These are phyloP conservation scores for Falco columbarius DNA, from an alignment of 2,797 vertebrate genomes.

Conservation along the genomic window DNA sequence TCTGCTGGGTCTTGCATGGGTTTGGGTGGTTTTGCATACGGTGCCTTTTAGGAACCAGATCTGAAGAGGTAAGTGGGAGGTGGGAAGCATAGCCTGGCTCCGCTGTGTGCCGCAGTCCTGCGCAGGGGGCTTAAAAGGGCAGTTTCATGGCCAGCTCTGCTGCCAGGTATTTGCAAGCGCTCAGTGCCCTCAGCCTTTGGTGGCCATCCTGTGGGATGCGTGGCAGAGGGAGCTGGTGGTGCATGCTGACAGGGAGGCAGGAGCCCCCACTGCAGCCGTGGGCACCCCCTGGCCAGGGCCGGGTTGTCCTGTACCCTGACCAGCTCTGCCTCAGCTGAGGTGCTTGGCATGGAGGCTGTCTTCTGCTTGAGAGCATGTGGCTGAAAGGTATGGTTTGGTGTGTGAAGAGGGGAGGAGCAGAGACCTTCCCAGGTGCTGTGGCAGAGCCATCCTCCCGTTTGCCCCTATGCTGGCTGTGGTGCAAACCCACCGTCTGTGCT, in stretches of 20 bases:
- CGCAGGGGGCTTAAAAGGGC: not conserved
- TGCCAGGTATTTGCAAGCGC: accelerated
- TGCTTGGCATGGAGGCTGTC: not conserved
- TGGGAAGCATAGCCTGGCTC: not conserved
- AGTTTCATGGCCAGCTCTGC: not conserved
- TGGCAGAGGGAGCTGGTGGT: accelerated
- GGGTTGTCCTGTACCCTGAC: not conserved
- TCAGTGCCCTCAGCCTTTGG: not conserved
- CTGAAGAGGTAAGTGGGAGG: not conserved
- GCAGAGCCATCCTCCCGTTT: not conserved
- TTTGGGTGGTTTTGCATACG: not conserved
- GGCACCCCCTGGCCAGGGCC: not conserved
- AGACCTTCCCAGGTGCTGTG: not conserved
- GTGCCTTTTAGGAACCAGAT: not conserved
- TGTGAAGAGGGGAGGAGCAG: not conserved
- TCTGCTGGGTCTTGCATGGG: not conserved
- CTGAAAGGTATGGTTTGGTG: not conserved
- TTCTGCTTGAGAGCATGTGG: accelerated
- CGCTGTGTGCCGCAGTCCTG: not conserved
- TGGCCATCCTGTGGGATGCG: accelerated
- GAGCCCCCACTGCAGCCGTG: not conserved
- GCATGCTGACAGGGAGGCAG: not conserved
- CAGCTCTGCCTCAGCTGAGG: not conserved
- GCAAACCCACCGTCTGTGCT: not conserved
- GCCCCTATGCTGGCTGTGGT: not conserved